Conservation (phyloP, 2,888 invertebrate genomes). For the Phragmatobia fuliginosa region DNA sequence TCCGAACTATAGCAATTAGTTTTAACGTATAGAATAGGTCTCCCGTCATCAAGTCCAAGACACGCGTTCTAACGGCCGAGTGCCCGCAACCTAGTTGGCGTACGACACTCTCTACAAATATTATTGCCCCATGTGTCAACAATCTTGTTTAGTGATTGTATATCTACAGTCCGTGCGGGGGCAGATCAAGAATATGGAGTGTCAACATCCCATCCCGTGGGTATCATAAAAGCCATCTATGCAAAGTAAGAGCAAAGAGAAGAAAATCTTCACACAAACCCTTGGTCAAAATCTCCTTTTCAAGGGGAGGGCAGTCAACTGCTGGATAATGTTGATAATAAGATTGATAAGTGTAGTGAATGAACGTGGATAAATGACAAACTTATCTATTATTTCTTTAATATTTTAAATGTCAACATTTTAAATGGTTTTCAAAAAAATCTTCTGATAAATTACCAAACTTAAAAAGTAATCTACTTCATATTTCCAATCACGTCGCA, state of each 20-base stretch:
- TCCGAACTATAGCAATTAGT: background rate
- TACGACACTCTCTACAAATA: slow-evolving; percentile 49
- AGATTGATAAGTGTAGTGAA: too few species aligned
- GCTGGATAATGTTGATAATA: too few species aligned
- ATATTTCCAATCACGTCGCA: background rate
- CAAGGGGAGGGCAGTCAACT: too few species aligned
- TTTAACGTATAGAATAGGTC: slow-evolving; percentile 38
- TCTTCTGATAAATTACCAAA: background rate
- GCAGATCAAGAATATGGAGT: too few species aligned
- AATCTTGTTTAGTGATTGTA: slow-evolving; percentile 44
- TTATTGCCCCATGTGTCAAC: slow-evolving; percentile 46
- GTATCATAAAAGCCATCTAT: too few species aligned
- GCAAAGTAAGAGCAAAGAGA: too few species aligned
- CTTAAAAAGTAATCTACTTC: background rate
- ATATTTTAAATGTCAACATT: background rate
- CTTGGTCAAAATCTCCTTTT: too few species aligned
- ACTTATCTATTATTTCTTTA: background rate
- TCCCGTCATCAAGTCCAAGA: slow-evolving; percentile 62
- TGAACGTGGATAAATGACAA: background rate
- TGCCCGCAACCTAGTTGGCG: slow-evolving; percentile 79
- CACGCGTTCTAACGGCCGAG: slow-evolving; percentile 55
- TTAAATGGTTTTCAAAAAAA: background rate
- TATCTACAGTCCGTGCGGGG: background rate
- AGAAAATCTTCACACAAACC: too few species aligned
- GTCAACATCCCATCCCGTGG: too few species aligned